A percentile compares a stretch with the other conserved stretches of the same genome.
These are phyloP conservation scores for Tretioscincus oriximinensis DNA, from an alignment of 2,113 vertebrate species.

Conservation along the genomic window DNA sequence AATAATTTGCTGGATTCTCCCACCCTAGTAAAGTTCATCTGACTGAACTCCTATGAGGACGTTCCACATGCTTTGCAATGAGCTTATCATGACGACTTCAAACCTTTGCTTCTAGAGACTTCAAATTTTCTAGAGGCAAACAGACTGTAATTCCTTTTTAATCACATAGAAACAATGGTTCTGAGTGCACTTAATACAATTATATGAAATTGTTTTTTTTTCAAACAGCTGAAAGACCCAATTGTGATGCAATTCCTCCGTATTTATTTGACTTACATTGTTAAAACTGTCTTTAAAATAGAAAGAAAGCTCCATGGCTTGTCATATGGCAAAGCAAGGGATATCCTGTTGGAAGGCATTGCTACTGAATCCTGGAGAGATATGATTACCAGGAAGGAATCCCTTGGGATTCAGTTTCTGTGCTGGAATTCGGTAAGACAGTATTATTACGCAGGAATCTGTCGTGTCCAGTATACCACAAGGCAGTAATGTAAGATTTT, in stretches of 20 bases:
- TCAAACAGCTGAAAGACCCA: neutral
- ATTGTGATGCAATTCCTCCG: neutral
- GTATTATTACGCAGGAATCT: conserved; percentile 70
- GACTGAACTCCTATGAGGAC: neutral
- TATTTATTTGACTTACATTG: conserved; percentile 9
- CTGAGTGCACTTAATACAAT: neutral
- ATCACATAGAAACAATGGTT: neutral
- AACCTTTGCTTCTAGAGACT: neutral
- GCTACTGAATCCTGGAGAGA: conserved; percentile 62
- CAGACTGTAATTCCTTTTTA: neutral
- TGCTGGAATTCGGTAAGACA: conserved; percentile 65
- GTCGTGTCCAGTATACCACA: conserved; percentile 59
- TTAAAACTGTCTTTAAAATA: conserved; percentile 31
- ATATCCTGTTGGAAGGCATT: conserved; percentile 63
- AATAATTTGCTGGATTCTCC: neutral
- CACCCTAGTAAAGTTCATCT: neutral
- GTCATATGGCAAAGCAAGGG: conserved; percentile 55
- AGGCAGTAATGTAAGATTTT: conserved; percentile 72
- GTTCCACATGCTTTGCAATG: neutral
- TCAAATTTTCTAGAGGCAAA: neutral
- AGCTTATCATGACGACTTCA: neutral
- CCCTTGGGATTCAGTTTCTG: conserved; percentile 65
- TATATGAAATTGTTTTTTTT: neutral
- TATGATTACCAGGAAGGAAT: conserved; percentile 70
- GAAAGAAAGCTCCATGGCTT: conserved; percentile 46